Evolutionary conservation across 2,888 invertebrate species (phyloP), one percentile per base, ranked within the genome.

Genomic region (Serrognathus titanus): DNA sequence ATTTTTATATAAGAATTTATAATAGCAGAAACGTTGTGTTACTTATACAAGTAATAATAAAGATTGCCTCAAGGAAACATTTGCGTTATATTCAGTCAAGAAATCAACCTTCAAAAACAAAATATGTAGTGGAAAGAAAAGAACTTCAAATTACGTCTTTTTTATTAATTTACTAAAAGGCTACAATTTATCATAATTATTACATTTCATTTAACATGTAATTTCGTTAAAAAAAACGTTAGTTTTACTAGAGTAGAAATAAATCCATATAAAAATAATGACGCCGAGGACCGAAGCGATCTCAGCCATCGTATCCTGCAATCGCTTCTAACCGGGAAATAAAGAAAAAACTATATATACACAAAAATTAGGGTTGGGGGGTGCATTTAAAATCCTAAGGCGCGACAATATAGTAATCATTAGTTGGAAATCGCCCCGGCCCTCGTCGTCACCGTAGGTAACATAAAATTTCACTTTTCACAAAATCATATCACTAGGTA

Each of bases 91-190:
- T 16, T 16, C 16, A 31, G 20, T 20, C 20, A 20, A 4, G 20
- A n/a, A n/a, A n/a, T n/a, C n/a, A 16, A 16, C 16, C 3, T 31
- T 31, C 1, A 31, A 31, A 31, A 31, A 31, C 1, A 31, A 31
- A 31, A 31, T 7, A 20, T 20, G n/a, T n/a, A n/a, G n/a, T n/a
- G n/a, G 16, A 3, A 2, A 16, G 3, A 16, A 31, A 31, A 6
- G 2, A 31, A 31, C 7, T 31, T 31, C 24, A 31, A 31, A 31
- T 31, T 31, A 31, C 24, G 1, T 52, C 38, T 57, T 57, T 51
- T 52, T 57, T 57, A 57, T 57, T 57, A 48, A 57, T 57, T 53
- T 56, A 56, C 52, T 52, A 52, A 56, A 56, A 56, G 51, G 38
- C 52, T 56, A 56, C 52, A 50, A 35, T 50, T 37, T 49, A 41